Evolutionary conservation across 2,113 vertebrate species (phyloP).

Genomic region (Cheirogaleus medius): DNA sequence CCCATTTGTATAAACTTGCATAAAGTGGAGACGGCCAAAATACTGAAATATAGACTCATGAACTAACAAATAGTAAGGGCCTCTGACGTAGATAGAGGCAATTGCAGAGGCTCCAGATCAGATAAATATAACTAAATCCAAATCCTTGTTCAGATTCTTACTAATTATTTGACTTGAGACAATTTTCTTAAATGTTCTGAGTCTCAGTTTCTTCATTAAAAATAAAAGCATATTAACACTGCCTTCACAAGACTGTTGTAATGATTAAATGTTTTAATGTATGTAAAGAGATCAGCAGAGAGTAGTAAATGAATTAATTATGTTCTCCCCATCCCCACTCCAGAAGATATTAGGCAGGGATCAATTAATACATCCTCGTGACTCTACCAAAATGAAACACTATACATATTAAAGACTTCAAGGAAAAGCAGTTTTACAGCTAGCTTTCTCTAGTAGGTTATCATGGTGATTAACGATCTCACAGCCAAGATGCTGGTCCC

Average conservation of each 20-base stretch:
- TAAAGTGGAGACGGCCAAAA: neutral
- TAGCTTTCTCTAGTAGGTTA: neutral
- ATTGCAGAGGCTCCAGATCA: neutral
- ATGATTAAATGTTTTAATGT: constrained; percentile 62
- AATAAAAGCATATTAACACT: constrained; percentile 43
- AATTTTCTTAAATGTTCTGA: neutral
- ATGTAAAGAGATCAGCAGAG: constrained; percentile 50
- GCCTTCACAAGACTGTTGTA: neutral
- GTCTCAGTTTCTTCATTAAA: constrained; percentile 39
- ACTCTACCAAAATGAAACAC: constrained; percentile 48
- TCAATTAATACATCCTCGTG: constrained; percentile 34
- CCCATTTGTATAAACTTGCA: neutral
- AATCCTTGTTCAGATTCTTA: neutral
- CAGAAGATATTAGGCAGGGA: constrained; percentile 29
- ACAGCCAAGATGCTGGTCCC: neutral
- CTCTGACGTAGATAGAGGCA: neutral
- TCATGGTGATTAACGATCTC: constrained; percentile 18
- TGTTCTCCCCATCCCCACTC: neutral
- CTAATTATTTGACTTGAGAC: neutral
- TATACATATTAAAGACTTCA: constrained; percentile 36
- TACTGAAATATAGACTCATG: neutral
- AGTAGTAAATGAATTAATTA: constrained; percentile 62
- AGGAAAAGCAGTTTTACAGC: neutral
- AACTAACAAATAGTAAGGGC: neutral
- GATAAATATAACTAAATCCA: neutral